Evolutionary conservation across 2,888 invertebrate genomes (phyloP).

Genomic region (Magallana nippona): DNA sequence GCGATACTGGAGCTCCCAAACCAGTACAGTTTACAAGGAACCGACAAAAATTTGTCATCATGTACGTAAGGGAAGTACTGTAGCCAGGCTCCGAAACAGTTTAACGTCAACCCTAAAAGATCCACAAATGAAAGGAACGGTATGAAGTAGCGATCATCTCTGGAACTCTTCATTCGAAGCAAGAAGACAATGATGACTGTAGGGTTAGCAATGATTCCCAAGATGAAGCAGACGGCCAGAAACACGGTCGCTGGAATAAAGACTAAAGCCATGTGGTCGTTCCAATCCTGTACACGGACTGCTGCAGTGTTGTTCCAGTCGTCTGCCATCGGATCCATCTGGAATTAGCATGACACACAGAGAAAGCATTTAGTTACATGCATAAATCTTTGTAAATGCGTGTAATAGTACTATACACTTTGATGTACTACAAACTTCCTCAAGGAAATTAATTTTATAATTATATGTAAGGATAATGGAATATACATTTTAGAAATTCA

Average conservation of each 20-base stretch:
- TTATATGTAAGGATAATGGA: no score
- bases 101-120: conserved; percentile 11
- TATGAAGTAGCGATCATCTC: conserved; percentile 22
- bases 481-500: no score
- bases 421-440: no score
- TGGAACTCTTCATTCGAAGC: conserved; percentile 8
- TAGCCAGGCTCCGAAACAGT: conserved; percentile 9
- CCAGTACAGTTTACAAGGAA: conserved; percentile 29
- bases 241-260: conserved; percentile 13
- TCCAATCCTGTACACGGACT: neutral
- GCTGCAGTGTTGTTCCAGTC: neutral
- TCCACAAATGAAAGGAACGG: conserved; percentile 15
- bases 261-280: neutral
- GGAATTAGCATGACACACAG: neutral
- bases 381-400: no score
- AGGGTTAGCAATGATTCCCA: conserved; percentile 10
- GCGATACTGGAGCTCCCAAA: conserved; percentile 9
- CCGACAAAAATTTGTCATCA: neutral
- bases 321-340: neutral
- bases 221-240: neutral
- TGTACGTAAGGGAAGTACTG: conserved; percentile 12
- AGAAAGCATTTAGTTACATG: neutral
- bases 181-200: neutral
- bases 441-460: no score
- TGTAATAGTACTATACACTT: no score